Base-by-base conservation (phyloP, 2,888 invertebrate genomes). In the Agriopis leucophaearia region DNA sequence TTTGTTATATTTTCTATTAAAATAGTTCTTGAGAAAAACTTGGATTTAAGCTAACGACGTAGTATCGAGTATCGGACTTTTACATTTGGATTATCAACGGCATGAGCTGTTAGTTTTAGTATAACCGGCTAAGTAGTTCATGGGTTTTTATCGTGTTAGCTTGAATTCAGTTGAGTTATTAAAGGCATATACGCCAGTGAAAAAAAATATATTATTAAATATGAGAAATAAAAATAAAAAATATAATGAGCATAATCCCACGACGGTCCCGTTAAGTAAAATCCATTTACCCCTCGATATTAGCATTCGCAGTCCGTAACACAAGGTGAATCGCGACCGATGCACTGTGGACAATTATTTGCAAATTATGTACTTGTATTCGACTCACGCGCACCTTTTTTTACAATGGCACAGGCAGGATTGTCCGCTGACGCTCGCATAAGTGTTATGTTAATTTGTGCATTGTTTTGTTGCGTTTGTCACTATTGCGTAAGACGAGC, bases 311-410 rank as follows among this genome's bases (percentile, higher is more conserved):
- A 62, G 73, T 81, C 81, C 89, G 84, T 82, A 78, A 71, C 73
- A 81, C 93, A 93, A 93, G 93, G 93, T 93, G 89, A 93, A 78
- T 74, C 16, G 82, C 81, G 92, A 87, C 72, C 91, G 87, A 84
- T 90, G 93, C 92, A 90, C 92, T 69, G 70, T 68, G 67, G 61
- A 80, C 87, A 84, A 90, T 90, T 89, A 88, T 89, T 92, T 88
- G 90, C 90, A 90, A 87, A 88, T 89, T 78, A 73, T 68, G 79
- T 57, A 77, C 81, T 81, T 76, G 76, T 75, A 91, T 89, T 86
- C 90, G 66, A 72, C 81, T 78, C 91, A 89, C 91, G 91, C 67
- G 52, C 77, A 12, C 27, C n/a, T 76, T 79, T 83, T 85, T 84
- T 82, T 84, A 84, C 89, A 89, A 88, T 89, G 84, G 85, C 72